These are phyloP conservation scores for Stomorhina lunata DNA, from an alignment of 2,888 invertebrate genomes.

Conservation along the genomic window DNA sequence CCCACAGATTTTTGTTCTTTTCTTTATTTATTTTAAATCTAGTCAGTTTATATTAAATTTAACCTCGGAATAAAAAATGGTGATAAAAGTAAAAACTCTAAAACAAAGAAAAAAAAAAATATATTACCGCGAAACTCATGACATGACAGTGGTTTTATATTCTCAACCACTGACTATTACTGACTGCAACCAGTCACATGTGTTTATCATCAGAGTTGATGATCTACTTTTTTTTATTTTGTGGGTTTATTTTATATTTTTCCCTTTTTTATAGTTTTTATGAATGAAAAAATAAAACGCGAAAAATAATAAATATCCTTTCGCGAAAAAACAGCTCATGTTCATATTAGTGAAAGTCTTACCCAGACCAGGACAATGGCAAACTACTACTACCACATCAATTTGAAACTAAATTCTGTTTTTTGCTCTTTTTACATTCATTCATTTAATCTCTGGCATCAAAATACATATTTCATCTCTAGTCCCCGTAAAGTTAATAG, in stretches of 20 bases:
- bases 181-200: slow-evolving; percentile 31
- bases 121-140: slow-evolving; percentile 43
- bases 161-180: slow-evolving; percentile 1
- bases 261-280: background rate
- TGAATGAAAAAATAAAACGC: background rate
- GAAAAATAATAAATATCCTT: background rate
- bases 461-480: background rate
- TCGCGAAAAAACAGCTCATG: background rate
- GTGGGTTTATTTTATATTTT: background rate
- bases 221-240: background rate
- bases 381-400: background rate
- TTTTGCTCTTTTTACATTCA: no score
- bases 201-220: slow-evolving; percentile 24
- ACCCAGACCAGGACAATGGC: no score
- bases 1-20: no score
- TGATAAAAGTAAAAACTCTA: background rate
- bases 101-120: background rate
- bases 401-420: background rate
- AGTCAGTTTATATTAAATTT: slow-evolving; percentile 17
- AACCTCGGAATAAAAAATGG: background rate
- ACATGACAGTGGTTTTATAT: slow-evolving; percentile 48
- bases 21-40: slow-evolving; percentile 7
- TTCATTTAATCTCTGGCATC: background rate
- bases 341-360: slow-evolving; percentile 48
- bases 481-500: background rate